Base-by-base conservation (phyloP, 2,888 invertebrate genomes). In the Podabrus alpinus region DNA sequence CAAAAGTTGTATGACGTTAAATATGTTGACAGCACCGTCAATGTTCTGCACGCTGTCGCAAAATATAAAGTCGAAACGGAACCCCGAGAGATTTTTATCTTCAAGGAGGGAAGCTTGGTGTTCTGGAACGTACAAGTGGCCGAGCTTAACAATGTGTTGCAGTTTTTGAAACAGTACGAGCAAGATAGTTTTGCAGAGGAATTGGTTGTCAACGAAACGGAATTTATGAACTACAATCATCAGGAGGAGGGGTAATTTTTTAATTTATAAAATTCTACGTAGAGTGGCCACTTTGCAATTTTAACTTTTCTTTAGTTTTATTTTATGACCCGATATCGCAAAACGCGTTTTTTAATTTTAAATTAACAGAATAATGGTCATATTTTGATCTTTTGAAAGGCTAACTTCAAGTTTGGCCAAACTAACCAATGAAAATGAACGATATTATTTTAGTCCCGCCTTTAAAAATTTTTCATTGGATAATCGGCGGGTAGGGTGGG, bases 41-140 rank as follows among this genome's bases (percentile, higher is more conserved):
- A 96, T 87, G 95, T 95, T 0, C 89, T 97, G 15, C 93, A 95
- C 82, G 95, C 95, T 0, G 91, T 92, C 15, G 96, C 97, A 0
- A 95, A 95, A 81, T 97, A 97, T 86, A 90, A 91, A 73, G 90
- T 96, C 0, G 94, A 91, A 0, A 83, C 89, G 21, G 96, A 96
- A 82, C 91, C 93, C 0, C 88, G 97, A 9, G 96, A 97, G 87
- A 94, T 97, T 78, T 95, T 95, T 85, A 95, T 97, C 87, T 97
- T 96, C 59, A 90, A 95, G 29, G 97, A 97, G 86, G 98, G 98
- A 0, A 93, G 94, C 2, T 92, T 95, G 0, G 95, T 97, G 0
- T 92, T 97, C 86, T 97, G 97, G 97, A 97, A 97, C 86, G 92
- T 95, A 82, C 90, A 93, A 0, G 94, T 95, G 79, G 83, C 94